Base-by-base conservation (phyloP, 2,888 invertebrate species). In the Chouioia cunea region DNA sequence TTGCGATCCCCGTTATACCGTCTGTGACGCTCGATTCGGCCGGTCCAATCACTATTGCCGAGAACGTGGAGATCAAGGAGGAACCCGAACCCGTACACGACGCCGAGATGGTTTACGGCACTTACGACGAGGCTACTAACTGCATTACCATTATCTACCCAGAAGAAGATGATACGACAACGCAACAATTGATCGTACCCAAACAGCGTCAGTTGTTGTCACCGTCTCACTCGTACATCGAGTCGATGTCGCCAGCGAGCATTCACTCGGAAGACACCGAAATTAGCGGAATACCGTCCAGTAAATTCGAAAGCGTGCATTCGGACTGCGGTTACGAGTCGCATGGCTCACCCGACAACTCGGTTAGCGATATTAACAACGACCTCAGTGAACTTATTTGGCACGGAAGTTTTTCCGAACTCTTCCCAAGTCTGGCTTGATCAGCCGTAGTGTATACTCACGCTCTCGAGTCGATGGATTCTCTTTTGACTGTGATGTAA, bases 391-490 rank as follows among this genome's bases (percentile, higher is more conserved):
- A 93, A 81, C 88, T 91, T n/a, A n/a, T n/a, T 79, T 93, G 93
- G 92, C 91, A 92, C 80, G 91, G 91, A 80, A 91, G 91, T 77
- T 91, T 93, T 79, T 91, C 92, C 73, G 93, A 93, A 86, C 86
- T 94, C 77, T 94, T 94, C 86, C 93, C 94, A 47, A 90, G 90
- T 73, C 86, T 94, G 80, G 88, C 91, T 65, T 93, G 88, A 71
- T 58, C n/a, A 4, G 15, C 53, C 12, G 15, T 10, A 36, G 6
- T 27, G 22, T 12, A 8, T 2, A 14, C n/a, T 10, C n/a, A n/a
- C 66, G 1, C 36, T 62, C 43, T 47, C 6, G 36, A 43, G 22
- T 47, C 20, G 20, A 22, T 8, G 22, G 62, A 58, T 70, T 64
- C 48, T 57, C 48, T 74, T 71, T 69, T 58, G 72, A 60, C 77